Evolutionary conservation across 2,888 invertebrate genomes (phyloP).

Genomic region (Arge pagana): DNA sequence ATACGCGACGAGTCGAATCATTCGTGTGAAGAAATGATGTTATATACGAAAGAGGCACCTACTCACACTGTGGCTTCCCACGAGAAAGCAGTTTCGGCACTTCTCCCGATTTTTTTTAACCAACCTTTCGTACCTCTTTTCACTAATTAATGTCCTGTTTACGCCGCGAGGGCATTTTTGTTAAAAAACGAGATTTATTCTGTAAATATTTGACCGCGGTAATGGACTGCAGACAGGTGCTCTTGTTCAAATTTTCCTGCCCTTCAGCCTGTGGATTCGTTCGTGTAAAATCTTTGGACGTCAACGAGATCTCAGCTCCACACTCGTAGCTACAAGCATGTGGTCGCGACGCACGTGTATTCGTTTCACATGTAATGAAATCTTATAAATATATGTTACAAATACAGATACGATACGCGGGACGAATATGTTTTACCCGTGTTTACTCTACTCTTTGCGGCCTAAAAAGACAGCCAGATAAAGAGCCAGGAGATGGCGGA

Average conservation of each 20-base stretch:
- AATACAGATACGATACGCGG: too few relatives aligned
- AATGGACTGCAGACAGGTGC: constrained; percentile 21
- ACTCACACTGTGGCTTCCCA: too few relatives aligned
- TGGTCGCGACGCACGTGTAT: too few relatives aligned
- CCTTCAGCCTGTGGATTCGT: neutral
- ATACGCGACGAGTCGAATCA: too few relatives aligned
- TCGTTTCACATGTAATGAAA: too few relatives aligned
- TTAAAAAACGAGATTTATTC: constrained; percentile 9
- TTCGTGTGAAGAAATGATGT: too few relatives aligned
- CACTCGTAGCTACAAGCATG: too few relatives aligned
- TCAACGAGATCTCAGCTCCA: too few relatives aligned
- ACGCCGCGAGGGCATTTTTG: neutral
- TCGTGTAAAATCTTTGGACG: constrained; percentile 2
- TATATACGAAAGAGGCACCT: too few relatives aligned
- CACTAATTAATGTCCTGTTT: constrained; percentile 13
- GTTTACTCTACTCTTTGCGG: constrained; percentile 14
- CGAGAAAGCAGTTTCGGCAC: neutral
- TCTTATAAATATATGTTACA: too few relatives aligned
- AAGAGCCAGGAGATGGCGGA: constrained; percentile 4
- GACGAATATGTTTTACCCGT: constrained; percentile 15
- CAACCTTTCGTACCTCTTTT: neutral
- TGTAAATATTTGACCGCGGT: constrained; percentile 21
- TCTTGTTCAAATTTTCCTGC: constrained; percentile 18
- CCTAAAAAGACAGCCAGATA: constrained; percentile 1
- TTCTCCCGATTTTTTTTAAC: constrained; percentile 4